Conservation (phyloP, 2,888 invertebrate genomes). For the Lepetodrilus schrolli region DNA sequence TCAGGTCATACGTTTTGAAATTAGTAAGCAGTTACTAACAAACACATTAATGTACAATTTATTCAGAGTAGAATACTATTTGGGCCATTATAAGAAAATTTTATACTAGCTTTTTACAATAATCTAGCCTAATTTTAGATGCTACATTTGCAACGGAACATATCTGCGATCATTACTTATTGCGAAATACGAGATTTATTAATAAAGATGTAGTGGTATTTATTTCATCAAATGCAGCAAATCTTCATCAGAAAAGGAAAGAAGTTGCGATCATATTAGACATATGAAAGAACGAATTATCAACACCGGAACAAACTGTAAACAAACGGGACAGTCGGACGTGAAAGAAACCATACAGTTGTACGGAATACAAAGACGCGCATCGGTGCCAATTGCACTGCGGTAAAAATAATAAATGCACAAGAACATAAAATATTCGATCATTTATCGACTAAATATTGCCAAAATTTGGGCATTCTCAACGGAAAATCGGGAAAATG, state of each 20-base stretch:
- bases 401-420: neutral
- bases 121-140: no score
- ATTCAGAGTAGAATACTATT: no score
- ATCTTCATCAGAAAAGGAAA: neutral
- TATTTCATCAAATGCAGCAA: no score
- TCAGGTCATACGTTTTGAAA: neutral
- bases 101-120: no score
- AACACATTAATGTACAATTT: no score
- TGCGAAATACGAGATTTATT: no score
- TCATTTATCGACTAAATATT: neutral
- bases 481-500: neutral
- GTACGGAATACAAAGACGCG: neutral
- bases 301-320: constrained; percentile 25
- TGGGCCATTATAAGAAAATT: no score
- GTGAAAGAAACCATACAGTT: constrained; percentile 17
- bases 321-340: constrained; percentile 23
- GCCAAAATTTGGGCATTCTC: neutral
- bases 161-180: no score
- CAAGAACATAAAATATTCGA: neutral
- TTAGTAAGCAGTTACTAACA: no score
- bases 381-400: neutral
- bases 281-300: neutral
- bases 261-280: neutral
- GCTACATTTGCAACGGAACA: no score
- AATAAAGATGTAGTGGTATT: no score